Evolutionary conservation across 2,888 invertebrate species (phyloP).

Genomic region (Eudemis profundana): DNA sequence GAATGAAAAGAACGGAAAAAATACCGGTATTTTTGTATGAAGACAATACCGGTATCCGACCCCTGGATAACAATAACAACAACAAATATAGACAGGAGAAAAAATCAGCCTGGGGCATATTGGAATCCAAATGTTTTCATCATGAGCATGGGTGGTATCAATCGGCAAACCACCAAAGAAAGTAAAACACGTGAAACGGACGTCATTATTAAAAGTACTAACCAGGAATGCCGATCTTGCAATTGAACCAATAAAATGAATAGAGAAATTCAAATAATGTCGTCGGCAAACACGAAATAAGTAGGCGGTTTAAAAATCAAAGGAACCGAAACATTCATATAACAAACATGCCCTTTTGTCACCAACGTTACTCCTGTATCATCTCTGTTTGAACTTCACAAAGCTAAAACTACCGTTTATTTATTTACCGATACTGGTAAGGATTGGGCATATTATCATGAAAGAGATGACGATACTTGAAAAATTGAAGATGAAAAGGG

Average conservation of each 20-base stretch:
- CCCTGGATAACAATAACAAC: too few species aligned
- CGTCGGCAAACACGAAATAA: slow-evolving; percentile 58
- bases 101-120: too few species aligned
- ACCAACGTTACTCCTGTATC: slow-evolving; percentile 52
- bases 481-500: slow-evolving; percentile 56
- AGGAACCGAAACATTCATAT: slow-evolving; percentile 70
- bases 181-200: slow-evolving; percentile 38
- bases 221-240: slow-evolving; percentile 53
- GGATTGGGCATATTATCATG: slow-evolving; percentile 69
- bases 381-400: slow-evolving; percentile 66
- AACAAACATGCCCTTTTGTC: slow-evolving; percentile 65
- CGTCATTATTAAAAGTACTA: slow-evolving; percentile 43
- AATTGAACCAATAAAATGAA: slow-evolving; percentile 68
- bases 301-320: slow-evolving; percentile 63
- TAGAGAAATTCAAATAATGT: slow-evolving; percentile 62
- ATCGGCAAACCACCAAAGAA: slow-evolving; percentile 29
- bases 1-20: too few species aligned
- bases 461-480: slow-evolving; percentile 61
- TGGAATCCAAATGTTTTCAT: slow-evolving; percentile 12
- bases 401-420: slow-evolving; percentile 62
- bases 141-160: slow-evolving; percentile 47
- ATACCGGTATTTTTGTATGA: too few species aligned
- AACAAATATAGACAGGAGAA: too few species aligned
- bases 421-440: slow-evolving; percentile 63
- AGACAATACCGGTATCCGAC: too few species aligned